Conservation (phyloP, 2,888 invertebrate species). For the Sinhomidia bicolor region DNA sequence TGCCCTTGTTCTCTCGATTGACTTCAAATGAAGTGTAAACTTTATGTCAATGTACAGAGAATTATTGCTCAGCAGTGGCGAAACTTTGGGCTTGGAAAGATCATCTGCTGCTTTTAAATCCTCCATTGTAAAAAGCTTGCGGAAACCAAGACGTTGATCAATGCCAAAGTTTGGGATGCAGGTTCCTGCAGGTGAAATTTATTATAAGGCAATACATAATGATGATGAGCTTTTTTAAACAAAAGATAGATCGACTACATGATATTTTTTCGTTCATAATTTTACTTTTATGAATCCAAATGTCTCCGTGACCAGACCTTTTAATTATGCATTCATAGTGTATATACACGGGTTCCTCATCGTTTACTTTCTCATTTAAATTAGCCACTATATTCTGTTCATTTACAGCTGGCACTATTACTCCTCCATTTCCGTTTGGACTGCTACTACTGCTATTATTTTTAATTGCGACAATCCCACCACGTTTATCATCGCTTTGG, state of each 20-base stretch:
- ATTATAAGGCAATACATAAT: background rate
- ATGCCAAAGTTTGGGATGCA: slow-evolving; percentile 59
- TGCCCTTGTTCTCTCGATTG: background rate
- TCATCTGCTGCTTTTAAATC: slow-evolving; percentile 49
- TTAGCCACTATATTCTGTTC: background rate
- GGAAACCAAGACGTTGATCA: slow-evolving; percentile 53
- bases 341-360: slow-evolving; percentile 48
- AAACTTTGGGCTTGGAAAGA: background rate
- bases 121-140: slow-evolving; percentile 64
- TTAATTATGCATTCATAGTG: slow-evolving; percentile 62
- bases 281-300: slow-evolving; percentile 66
- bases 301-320: slow-evolving; percentile 51
- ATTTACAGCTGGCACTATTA: background rate
- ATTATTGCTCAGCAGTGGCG: slow-evolving; percentile 47
- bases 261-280: no score
- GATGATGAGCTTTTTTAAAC: no score
- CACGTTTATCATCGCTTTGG: background rate
- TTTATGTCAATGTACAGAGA: slow-evolving; percentile 50
- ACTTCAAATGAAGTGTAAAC: slow-evolving; percentile 44
- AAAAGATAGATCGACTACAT: no score
- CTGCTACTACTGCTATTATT: background rate
- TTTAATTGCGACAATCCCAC: background rate
- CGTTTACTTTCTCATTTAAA: background rate
- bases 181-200: slow-evolving; percentile 14
- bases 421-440: background rate